Evolutionary conservation across 2,888 invertebrate species (phyloP), one percentile per base, ranked within the genome.

Genomic region (Caradrina clavipalpis): DNA sequence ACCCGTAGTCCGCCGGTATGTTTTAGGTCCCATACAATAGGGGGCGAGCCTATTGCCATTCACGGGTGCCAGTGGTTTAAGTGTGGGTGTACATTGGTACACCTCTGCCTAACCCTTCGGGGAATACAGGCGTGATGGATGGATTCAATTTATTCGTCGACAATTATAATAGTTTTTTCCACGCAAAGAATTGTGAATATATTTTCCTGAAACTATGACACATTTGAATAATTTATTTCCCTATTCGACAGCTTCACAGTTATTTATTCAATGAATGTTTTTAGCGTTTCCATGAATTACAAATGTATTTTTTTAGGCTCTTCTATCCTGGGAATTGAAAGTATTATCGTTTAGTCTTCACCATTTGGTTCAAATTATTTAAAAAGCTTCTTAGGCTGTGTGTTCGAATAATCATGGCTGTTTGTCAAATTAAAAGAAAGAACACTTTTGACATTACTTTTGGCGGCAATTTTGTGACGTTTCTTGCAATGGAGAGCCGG

Each of bases 331-430:
- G 45, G 57, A 76, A 61, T 80, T 80, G 57, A 80, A 64, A 77
- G 69, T 54, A 65, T 76, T 54, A 80, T 49, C 71, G 42, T 70
- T 80, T 61, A 61, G 35, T 59, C 21, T 60, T 55, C 39, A 45
- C 62, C 70, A 76, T 78, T 80, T 66, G 54, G 26, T 39, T 61
- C 68, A 78, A 78, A 84, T 80, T 69, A 76, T 80, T 80, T 70
- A 61, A 76, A 80, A 69, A 64, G 57, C 57, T 51, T 61, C 26
- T 45, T 54, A 10, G 50, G 26, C 39, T n/a, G 58, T 70, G 76
- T 26, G 2, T 31, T 15, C 31, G 5, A 69, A 58, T 58, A 11
- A 57, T 68, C 51, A 47, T 21, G 42, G 80, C 54, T 61, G 54
- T 77, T 77, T 76, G 60, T 69, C 63, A 58, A 76, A 67, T 57